These are phyloP conservation scores for Botia almorhae DNA, from an alignment of 2,797 vertebrate genomes.

Conservation along the genomic window DNA sequence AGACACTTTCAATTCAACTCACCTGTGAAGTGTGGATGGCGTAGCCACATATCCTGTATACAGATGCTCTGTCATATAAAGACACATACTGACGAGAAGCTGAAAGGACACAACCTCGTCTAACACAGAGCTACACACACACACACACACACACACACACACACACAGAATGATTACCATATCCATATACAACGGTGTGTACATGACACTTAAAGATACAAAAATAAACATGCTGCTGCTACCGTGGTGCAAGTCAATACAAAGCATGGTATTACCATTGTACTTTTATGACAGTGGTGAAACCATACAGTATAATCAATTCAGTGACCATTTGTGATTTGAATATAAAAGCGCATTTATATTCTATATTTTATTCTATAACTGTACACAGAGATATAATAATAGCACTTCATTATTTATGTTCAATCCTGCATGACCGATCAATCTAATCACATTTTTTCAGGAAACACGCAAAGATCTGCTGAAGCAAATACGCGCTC, in stretches of 20 bases:
- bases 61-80: constrained; percentile 65
- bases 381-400: neutral
- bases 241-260: too few species aligned
- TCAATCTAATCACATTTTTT: neutral
- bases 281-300: too few species aligned
- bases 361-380: neutral
- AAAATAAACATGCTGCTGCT: too few species aligned
- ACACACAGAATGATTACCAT: too few species aligned
- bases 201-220: too few species aligned
- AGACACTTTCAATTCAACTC: constrained; percentile 19
- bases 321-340: neutral
- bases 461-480: neutral
- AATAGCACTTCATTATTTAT: neutral
- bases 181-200: neutral
- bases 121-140: constrained; percentile 70
- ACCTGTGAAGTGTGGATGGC: constrained; percentile 72
- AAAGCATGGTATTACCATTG: too few species aligned
- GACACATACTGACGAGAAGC: constrained; percentile 72
- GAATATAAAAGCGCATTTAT: neutral
- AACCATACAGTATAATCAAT: too few species aligned
- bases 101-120: constrained; percentile 71
- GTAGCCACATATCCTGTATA: constrained; percentile 69
- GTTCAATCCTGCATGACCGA: constrained; percentile 14
- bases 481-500: neutral
- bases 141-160: too few species aligned